Evolutionary conservation across 2,113 vertebrate species (phyloP).

Genomic region (Pungitius pungitius): DNA sequence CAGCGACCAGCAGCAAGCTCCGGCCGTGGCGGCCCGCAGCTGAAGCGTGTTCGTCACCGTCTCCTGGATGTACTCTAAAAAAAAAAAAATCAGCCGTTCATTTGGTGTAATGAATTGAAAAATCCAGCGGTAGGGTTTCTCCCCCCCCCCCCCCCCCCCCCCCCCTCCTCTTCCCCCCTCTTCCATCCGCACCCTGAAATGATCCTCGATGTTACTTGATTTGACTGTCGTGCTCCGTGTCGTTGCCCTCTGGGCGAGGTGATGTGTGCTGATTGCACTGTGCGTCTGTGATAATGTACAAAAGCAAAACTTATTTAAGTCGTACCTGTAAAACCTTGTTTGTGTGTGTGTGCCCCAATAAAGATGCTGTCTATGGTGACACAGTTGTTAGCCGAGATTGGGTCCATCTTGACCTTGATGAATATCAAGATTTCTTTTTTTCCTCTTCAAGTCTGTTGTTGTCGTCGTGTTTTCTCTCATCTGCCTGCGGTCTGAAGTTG

Average conservation of each 20-base stretch:
- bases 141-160: background rate
- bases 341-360: conserved; percentile 65
- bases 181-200: background rate
- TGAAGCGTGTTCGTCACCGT: conserved; percentile 61
- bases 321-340: conserved; percentile 53
- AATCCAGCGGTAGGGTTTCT: background rate
- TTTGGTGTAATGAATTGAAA: conserved; percentile 44
- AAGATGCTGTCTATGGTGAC: conserved; percentile 58
- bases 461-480: background rate
- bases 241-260: conserved; percentile 40
- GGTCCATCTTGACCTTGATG: background rate
- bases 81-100: conserved; percentile 16
- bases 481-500: background rate
- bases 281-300: conserved; percentile 66
- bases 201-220: conserved; percentile 40
- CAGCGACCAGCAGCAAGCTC: conserved; percentile 79
- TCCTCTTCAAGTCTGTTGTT: background rate
- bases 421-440: background rate
- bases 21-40: conserved; percentile 78
- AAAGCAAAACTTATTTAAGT: conserved; percentile 78
- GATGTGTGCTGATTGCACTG: conserved; percentile 50
- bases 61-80: conserved; percentile 28
- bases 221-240: conserved; percentile 47
- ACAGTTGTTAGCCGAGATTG: background rate
- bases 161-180: no score